Evolutionary conservation across 2,888 invertebrate genomes (phyloP).

Genomic region (Drosophila leonis): DNA sequence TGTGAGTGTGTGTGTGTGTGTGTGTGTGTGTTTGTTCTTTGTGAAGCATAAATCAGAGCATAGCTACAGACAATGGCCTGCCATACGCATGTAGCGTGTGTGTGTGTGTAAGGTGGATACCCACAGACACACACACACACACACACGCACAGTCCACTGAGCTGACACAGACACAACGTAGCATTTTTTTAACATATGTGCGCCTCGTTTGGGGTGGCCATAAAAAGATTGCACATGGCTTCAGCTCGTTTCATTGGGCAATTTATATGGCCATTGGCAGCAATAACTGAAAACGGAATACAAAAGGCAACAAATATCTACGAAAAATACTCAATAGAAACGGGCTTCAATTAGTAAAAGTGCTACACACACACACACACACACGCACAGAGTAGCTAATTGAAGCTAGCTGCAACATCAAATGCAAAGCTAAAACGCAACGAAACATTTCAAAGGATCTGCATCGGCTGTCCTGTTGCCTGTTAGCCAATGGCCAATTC

Average conservation of each 20-base stretch:
- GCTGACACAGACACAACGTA: conserved; percentile 13
- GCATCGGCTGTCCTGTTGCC: conserved; percentile 35
- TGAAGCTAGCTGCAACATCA: conserved; percentile 49
- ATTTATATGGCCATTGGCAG: conserved; percentile 71
- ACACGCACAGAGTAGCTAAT: conserved; percentile 44
- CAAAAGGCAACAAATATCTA: conserved; percentile 17
- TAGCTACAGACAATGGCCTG: conserved; percentile 71
- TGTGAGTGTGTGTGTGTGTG: not conserved
- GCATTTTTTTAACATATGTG: conserved; percentile 42
- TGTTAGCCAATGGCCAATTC: conserved; percentile 60
- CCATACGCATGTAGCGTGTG: conserved; percentile 45
- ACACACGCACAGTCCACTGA: not conserved
- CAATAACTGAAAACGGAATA: conserved; percentile 43
- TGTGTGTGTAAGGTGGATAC: conserved; percentile 10
- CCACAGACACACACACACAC: not conserved
- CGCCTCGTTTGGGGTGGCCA: conserved; percentile 49
- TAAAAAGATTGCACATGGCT: conserved; percentile 66
- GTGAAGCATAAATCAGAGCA: conserved; percentile 68
- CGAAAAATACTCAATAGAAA: conserved; percentile 14
- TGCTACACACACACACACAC: conserved; percentile 19
- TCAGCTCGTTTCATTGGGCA: conserved; percentile 55
- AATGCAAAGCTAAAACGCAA: conserved; percentile 48
- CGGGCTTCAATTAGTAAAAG: conserved; percentile 54
- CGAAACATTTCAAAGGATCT: conserved; percentile 40
- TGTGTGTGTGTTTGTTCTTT: conserved; percentile 29